phyloP scores from a whole-genome alignment of 1,140 invertebrate genomes.

The Acromyrmex echinatior region DNA sequence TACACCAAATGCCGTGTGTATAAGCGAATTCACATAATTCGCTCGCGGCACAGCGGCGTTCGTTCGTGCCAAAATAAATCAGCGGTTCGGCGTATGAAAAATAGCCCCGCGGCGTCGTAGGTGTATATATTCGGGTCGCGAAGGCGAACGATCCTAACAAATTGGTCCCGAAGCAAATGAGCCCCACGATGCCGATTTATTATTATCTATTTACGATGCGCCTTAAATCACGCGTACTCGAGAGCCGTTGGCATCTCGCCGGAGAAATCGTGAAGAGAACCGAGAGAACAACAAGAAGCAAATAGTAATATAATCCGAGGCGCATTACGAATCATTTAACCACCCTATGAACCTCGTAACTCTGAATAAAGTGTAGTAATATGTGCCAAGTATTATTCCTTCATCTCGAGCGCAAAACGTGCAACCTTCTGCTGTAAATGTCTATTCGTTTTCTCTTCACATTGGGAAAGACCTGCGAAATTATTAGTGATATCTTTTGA shows the following conservation, averaged over 20 bases:
- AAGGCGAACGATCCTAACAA: conserved; percentile 77
- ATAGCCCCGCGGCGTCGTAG: conserved; percentile 72
- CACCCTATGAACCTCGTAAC: conserved; percentile 65
- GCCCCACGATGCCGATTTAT: conserved; percentile 77
- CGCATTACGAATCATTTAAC: conserved; percentile 74
- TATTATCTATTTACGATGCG: conserved; percentile 79
- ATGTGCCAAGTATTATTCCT: conserved; percentile 33
- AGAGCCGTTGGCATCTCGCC: conserved; percentile 52
- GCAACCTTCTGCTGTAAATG: background rate
- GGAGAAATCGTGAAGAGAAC: conserved; percentile 73
- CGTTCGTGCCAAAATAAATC: conserved; percentile 75
- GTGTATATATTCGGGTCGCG: conserved; percentile 77
- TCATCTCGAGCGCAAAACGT: background rate
- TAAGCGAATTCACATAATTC: conserved; percentile 65
- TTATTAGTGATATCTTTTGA: conserved; percentile 7
- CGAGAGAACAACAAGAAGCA: conserved; percentile 66
- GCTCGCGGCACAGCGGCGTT: conserved; percentile 61
- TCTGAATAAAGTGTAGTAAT: conserved; percentile 50
- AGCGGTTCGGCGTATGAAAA: conserved; percentile 70
- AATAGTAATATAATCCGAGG: conserved; percentile 45
- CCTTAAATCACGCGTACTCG: conserved; percentile 73
- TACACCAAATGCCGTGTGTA: conserved; percentile 35
- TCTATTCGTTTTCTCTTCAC: background rate
- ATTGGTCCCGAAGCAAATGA: conserved; percentile 79
- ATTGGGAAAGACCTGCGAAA: background rate